phyloP scores from a whole-genome alignment of 2,113 vertebrate species.

The Dicaeum eximium region DNA sequence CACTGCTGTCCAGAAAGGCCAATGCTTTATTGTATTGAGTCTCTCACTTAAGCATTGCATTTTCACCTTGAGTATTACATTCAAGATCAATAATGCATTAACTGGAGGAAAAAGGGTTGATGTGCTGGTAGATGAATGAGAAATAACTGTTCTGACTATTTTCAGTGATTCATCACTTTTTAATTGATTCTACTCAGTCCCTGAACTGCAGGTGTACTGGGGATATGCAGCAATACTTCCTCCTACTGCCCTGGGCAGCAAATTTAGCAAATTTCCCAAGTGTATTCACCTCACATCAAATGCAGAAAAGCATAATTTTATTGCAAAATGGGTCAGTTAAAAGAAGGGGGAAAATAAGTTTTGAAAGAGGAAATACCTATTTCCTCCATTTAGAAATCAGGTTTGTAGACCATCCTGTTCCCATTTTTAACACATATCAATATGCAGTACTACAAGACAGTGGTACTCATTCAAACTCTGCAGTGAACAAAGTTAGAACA shows the following conservation, averaged over 20 bases:
- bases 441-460: neutral
- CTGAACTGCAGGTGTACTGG: neutral
- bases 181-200: neutral
- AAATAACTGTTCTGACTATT: neutral
- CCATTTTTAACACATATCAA: neutral
- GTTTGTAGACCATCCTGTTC: neutral
- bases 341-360: neutral
- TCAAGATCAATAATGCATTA: neutral
- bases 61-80: neutral
- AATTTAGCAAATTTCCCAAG: neutral
- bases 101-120: rapidly evolving
- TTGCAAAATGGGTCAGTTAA: neutral
- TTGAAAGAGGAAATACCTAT: neutral
- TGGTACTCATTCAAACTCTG: neutral
- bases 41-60: neutral
- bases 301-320: neutral
- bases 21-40: neutral
- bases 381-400: neutral
- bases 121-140: neutral
- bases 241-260: neutral
- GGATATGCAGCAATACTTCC: neutral
- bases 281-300: neutral
- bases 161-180: neutral
- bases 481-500: neutral
- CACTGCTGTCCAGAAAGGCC: neutral